Evolutionary conservation across 2,113 vertebrate genomes (phyloP), one percentile per base, ranked within the genome.

Genomic region (Oreochromis aureus): DNA sequence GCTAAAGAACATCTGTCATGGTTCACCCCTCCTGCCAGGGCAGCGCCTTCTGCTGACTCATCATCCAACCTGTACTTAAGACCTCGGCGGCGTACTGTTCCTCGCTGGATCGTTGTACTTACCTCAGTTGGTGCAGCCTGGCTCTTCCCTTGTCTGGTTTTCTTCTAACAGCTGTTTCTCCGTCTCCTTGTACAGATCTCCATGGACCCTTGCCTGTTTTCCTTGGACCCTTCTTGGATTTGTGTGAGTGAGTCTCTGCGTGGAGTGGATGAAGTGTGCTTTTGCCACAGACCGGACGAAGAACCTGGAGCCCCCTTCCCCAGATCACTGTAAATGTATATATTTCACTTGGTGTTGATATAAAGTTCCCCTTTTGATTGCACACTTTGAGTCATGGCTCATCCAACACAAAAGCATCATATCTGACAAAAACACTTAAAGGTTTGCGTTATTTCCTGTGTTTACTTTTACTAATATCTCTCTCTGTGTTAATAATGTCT

Each of bases 331-430:
- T 12, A 63, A 36, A 66, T 66, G 18, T 66, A 66, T 39, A 66
- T 66, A 66, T 66, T 66, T 66, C 18, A 39, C 32, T 66, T 66
- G 61, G 18, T 66, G 18, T 66, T 66, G 19, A n/a, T n/a, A 22
- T 13, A 39, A 66, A 39, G 36, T 66, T 0, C 18, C 18, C 10
- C 61, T 19, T 39, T 39, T 0, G 2, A 66, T 34, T 1, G 61
- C 61, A 66, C 36, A 69, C 36, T 69, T 22, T 66, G 32, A 66
- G 32, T 36, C 10, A 36, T 39, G 32, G 32, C 18, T 66, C 61
- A n/a, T 4, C 61, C 10, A 0, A 10, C 6, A 0, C 36, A 2
- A 66, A 18, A 66, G 59, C 32, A 36, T 36, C 18, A 63, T 36
- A 63, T 69, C 34, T 69, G 63, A 2, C 8, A 59, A 32, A 27